Evolutionary conservation across 2,113 vertebrate genomes (phyloP).

Genomic region (Lampris incognitus): DNA sequence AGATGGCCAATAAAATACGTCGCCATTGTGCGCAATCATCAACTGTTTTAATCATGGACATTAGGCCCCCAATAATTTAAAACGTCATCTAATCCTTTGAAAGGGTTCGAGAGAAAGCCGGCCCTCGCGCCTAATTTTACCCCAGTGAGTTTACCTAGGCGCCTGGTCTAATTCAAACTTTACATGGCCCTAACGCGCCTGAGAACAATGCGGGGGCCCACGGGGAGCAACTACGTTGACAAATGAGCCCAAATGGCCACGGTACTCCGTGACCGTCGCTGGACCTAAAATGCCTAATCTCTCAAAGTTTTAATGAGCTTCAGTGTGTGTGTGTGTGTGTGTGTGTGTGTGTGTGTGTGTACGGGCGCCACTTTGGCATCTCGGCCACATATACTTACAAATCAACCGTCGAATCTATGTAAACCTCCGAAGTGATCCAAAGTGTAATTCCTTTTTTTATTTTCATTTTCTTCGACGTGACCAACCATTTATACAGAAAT

Average conservation of each 20-base stretch:
- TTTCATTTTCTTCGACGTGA: background rate
- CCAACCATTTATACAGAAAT: slow-evolving; percentile 45
- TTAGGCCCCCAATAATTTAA: slow-evolving; percentile 78
- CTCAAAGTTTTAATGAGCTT: slow-evolving; percentile 53
- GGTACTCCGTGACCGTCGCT: slow-evolving; percentile 64
- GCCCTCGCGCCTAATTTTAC: slow-evolving; percentile 75
- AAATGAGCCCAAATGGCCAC: slow-evolving; percentile 65
- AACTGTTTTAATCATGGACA: slow-evolving; percentile 75
- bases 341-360: slow-evolving; percentile 1
- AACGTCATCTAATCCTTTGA: slow-evolving; percentile 79
- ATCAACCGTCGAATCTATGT: slow-evolving; percentile 29
- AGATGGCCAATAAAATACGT: slow-evolving; percentile 68
- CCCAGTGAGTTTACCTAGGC: slow-evolving; percentile 70
- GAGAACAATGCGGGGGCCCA: slow-evolving; percentile 63
- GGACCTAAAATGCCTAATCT: slow-evolving; percentile 59
- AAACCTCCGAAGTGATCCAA: slow-evolving; percentile 19
- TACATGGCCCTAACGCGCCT: slow-evolving; percentile 57
- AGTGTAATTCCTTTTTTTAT: slow-evolving; percentile 21
- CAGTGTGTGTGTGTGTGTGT: slow-evolving; percentile 14
- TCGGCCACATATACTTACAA: background rate
- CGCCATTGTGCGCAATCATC: slow-evolving; percentile 74
- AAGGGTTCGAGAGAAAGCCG: slow-evolving; percentile 65
- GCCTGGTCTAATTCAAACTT: slow-evolving; percentile 77
- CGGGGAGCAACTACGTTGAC: slow-evolving; percentile 67
- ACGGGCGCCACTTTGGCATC: slow-evolving; percentile 32